Evolutionary conservation across 2,888 invertebrate species (phyloP).

Genomic region (Ormia ochracea): DNA sequence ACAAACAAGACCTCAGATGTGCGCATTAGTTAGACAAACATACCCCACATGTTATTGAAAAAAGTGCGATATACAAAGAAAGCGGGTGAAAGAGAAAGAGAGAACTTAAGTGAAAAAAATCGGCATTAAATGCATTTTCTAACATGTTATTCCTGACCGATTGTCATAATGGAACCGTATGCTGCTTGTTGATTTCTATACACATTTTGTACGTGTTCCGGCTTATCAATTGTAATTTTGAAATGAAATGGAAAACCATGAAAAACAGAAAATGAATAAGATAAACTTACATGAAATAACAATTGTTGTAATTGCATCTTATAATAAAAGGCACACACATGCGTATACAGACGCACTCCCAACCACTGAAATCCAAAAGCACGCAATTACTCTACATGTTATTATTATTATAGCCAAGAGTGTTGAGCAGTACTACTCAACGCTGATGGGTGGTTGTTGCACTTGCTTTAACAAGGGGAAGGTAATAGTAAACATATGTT

Average conservation of each 20-base stretch:
- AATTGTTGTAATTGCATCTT: constrained; percentile 42
- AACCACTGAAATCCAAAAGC: neutral
- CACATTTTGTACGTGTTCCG: neutral
- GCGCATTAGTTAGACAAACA: neutral
- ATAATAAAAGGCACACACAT: neutral
- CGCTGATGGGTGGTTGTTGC: neutral
- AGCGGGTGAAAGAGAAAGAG: neutral
- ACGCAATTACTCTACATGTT: constrained; percentile 47
- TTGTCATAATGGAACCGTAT: constrained; percentile 57
- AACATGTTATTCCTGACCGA: constrained; percentile 55
- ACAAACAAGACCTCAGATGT: neutral
- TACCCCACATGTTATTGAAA: neutral
- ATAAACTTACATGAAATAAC: constrained; percentile 33
- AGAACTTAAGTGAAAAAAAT: constrained; percentile 9
- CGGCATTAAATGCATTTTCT: constrained; percentile 57
- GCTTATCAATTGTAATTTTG: constrained; percentile 33
- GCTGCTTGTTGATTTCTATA: constrained; percentile 16
- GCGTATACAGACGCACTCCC: neutral
- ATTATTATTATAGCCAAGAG: constrained; percentile 1
- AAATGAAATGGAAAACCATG: constrained; percentile 48
- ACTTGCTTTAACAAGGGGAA: neutral
- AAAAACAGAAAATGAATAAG: constrained; percentile 28
- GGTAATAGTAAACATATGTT: constrained; percentile 28
- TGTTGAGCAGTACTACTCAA: neutral
- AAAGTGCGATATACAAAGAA: neutral